These are phyloP conservation scores for Hypercompe scribonia DNA, from an alignment of 2,888 invertebrate species.

Conservation along the genomic window DNA sequence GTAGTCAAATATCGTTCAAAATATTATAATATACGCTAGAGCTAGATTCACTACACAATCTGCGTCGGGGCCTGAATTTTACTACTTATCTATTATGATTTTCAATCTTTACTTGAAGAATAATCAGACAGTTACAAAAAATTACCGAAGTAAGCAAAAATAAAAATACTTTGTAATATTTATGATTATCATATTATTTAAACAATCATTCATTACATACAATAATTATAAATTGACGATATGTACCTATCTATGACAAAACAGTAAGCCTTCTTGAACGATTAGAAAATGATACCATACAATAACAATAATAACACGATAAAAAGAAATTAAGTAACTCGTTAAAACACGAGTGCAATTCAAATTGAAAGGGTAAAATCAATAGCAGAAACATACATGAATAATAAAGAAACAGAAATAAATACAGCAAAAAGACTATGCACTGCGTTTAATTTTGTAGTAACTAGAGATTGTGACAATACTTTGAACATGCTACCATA, in stretches of 20 bases:
- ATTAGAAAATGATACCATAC: constrained; percentile 46
- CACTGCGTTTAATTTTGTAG: background rate
- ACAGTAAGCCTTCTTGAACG: constrained; percentile 52
- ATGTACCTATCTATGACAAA: constrained; percentile 56
- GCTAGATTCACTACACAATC: too few species aligned
- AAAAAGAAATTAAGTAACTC: constrained; percentile 42
- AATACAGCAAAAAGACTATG: background rate
- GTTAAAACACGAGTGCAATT: constrained; percentile 60
- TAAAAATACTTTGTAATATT: constrained; percentile 22
- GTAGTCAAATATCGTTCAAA: too few species aligned
- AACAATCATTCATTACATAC: constrained; percentile 55
- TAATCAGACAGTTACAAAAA: background rate
- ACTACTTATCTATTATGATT: too few species aligned
- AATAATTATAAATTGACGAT: constrained; percentile 57
- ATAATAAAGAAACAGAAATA: constrained; percentile 1
- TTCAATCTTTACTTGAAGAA: too few species aligned
- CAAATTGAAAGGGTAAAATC: constrained; percentile 15
- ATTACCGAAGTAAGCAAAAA: background rate
- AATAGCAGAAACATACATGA: constrained; percentile 2
- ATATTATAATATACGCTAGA: too few species aligned
- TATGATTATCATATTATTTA: constrained; percentile 53
- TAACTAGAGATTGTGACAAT: background rate
- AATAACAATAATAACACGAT: constrained; percentile 36
- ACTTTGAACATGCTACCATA: background rate
- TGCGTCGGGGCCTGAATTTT: background rate